Evolutionary conservation across 1,140 invertebrate species (phyloP), one percentile per base, ranked within the genome.

Genomic region (Bradynema listronoti): DNA sequence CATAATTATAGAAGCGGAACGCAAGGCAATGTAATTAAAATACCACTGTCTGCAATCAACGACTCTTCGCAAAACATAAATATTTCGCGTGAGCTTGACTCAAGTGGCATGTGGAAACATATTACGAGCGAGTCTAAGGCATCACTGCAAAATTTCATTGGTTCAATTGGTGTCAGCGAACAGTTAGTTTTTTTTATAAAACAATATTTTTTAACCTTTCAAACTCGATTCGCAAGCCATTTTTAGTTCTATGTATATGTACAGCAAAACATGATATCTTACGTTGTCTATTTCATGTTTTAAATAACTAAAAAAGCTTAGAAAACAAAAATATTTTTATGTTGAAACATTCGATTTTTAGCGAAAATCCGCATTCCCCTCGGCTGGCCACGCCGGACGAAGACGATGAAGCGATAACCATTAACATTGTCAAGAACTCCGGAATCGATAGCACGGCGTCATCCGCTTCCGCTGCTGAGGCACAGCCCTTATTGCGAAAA

Each of bases 71-170:
- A 78, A 57, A 67, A 68, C 30, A 88, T 91, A 64, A 93, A 92
- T 80, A 91, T 93, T 73, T 87, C 88, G 19, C 89, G 92, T 79
- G 90, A 93, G 79, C 86, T 94, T 19, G 88, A 90, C 74, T 89
- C 90, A 78, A 89, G 87, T 27, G 88, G 87, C 24, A 88, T 93
- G 69, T 95, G 91, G 91, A 88, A 91, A 73, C 88, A 90, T 78
- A 88, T 94, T 14, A 90, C 90, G 69, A 80, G 75, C 51, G 85
- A 85, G 50, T 68, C 61, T 47, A 65, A 68, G 43, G 56, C 60
- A 0, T 63, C 58, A 14, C 57, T 76, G 9, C 56, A 58, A 36
- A 69, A 66, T 25, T 45, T 49, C 33, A 53, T 16, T 11, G 9
- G 14, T 9, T 32, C 19, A 33, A 25, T 1, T 30, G 43, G 33